Base-by-base conservation (phyloP, 2,888 invertebrate species). In the Antitype chi region DNA sequence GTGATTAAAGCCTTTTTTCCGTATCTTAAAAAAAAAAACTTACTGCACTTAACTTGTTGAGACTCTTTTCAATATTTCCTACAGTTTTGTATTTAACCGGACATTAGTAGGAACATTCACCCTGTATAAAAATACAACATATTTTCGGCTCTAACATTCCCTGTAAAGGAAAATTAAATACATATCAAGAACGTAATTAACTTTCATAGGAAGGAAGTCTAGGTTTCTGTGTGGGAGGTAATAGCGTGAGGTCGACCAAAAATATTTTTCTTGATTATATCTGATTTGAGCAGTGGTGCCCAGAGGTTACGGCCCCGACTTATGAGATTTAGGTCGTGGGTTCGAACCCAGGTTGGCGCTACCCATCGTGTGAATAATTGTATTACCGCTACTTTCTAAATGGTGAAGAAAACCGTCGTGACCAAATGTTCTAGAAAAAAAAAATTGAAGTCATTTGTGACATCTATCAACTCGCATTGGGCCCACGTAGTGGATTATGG, bases 131-230 rank as follows among this genome's bases (percentile, higher is more conserved):
- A n/a, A 62, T 23, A 15, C 17, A 11, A 23, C 23, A n/a, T 43
- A 64, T 43, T 43, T 25, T 25, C 43, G 8, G n/a, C 38, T 8
- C 1, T 15, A 38, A 32, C 15, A 47, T 15, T 23, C 62, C 11
- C 13, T 53, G 57, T n/a, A 49, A 15, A 55, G 53, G 64, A 55
- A 66, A 55, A 73, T 80, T 66, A 66, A 80, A 78, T 15, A 60
- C 60, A 28, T 66, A 78, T 78, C 38, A 78, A 20, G 53, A n/a
- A 20, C 2, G 20, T 17, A 17, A 32, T 60, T 28, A 32, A 47
- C 13, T 52, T 59, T 9, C 28, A 59, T 15, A 53, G 32, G 32
- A 71, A 70, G 63, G 17, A 57, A 32, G 43, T 49, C 17, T 47
- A 8, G 28, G 8, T 47, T 66, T 60, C 32, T 53, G 25, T 43